Evolutionary conservation across 2,113 vertebrate species (phyloP).

Genomic region (Scortum barcoo): DNA sequence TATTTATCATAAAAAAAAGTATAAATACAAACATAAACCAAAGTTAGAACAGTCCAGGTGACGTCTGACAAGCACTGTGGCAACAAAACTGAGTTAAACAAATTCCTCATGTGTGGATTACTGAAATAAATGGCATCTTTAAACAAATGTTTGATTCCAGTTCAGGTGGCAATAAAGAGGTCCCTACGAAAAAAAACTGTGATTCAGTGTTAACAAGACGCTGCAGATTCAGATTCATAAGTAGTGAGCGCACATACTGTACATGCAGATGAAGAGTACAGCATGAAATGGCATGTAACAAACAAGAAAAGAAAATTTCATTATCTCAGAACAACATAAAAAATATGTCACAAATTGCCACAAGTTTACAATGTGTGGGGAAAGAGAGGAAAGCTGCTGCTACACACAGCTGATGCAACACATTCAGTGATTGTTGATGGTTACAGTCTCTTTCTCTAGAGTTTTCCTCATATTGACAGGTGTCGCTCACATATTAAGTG

Average conservation of each 20-base stretch:
- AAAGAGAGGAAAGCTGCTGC: slow-evolving; percentile 1
- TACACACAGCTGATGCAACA: slow-evolving; percentile 6
- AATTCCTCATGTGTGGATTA: neutral
- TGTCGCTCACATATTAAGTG: neutral
- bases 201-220: neutral
- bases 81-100: neutral
- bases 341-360: neutral
- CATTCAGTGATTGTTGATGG: slow-evolving; percentile 1
- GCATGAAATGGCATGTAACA: neutral
- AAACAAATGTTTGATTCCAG: slow-evolving; percentile 24
- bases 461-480: neutral
- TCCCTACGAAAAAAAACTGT: neutral
- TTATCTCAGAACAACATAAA: neutral
- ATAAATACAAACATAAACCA: slow-evolving; percentile 35
- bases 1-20: slow-evolving; percentile 19
- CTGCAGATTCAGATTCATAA: slow-evolving; percentile 19
- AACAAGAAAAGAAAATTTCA: neutral
- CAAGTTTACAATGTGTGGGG: neutral
- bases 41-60: slow-evolving; percentile 11
- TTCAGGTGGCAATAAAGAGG: neutral
- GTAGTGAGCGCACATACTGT: slow-evolving; percentile 12
- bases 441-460: neutral
- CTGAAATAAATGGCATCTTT: neutral
- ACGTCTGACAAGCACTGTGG: neutral
- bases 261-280: slow-evolving; percentile 10